These are phyloP conservation scores for Synanceia verrucosa DNA, from an alignment of 2,797 vertebrate genomes.

Conservation along the genomic window DNA sequence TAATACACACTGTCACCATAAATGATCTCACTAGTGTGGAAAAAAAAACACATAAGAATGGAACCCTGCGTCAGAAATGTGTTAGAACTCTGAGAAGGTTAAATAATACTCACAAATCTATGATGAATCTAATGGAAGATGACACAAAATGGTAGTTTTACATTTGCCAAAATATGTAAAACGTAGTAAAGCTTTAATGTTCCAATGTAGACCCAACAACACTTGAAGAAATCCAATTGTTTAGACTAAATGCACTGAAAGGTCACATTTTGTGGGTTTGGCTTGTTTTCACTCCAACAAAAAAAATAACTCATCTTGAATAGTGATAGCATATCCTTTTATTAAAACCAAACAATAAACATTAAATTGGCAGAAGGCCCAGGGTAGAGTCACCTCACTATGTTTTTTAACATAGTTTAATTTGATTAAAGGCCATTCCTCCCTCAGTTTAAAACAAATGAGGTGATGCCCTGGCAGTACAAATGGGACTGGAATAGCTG, in stretches of 20 bases:
- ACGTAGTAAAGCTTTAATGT: background rate
- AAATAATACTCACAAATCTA: background rate
- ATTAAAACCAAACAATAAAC: constrained; percentile 66
- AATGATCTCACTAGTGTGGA: constrained; percentile 60
- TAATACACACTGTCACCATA: constrained; percentile 61
- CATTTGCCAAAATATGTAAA: background rate
- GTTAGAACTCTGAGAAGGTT: constrained; percentile 26
- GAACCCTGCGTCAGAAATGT: constrained; percentile 25
- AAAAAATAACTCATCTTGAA: constrained; percentile 36
- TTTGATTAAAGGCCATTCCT: constrained; percentile 66
- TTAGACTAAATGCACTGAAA: constrained; percentile 39
- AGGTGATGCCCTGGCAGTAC: constrained; percentile 64
- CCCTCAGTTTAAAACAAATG: constrained; percentile 69
- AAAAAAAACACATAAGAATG: constrained; percentile 34
- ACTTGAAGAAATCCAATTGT: constrained; percentile 5
- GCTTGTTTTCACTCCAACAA: constrained; percentile 52
- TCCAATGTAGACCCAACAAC: background rate
- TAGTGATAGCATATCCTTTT: constrained; percentile 51
- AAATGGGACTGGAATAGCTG: constrained; percentile 51
- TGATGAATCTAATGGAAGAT: background rate
- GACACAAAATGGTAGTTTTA: background rate
- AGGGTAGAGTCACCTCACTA: constrained; percentile 38
- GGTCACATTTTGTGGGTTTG: constrained; percentile 63
- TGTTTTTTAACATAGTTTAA: constrained; percentile 49
- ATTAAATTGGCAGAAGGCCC: constrained; percentile 56